Conservation (phyloP, 2,888 invertebrate species). For the Magallana nippona region DNA sequence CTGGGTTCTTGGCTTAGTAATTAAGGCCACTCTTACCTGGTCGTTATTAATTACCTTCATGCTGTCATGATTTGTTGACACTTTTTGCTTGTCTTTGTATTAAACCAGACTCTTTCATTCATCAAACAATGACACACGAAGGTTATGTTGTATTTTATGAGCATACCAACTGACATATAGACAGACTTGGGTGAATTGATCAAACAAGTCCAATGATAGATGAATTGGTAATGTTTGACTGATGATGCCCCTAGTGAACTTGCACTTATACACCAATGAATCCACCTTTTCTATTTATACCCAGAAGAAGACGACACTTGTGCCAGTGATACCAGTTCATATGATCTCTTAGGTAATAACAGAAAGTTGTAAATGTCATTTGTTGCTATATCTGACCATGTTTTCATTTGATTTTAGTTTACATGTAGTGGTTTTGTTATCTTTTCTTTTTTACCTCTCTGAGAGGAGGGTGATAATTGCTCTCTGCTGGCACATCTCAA, state of each 20-base stretch:
- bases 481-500: background rate
- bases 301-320: conserved; percentile 22
- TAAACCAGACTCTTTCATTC: too few relatives aligned
- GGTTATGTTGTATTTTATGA: too few relatives aligned
- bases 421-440: conserved; percentile 7
- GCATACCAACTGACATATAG: background rate
- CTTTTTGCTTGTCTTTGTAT: too few relatives aligned
- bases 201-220: background rate
- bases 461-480: background rate
- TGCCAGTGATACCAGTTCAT: conserved; percentile 20
- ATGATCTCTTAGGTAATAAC: conserved; percentile 24
- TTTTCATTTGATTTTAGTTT: background rate
- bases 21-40: too few relatives aligned
- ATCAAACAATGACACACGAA: too few relatives aligned
- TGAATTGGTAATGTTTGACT: background rate
- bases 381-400: conserved; percentile 16
- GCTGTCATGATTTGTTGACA: too few relatives aligned
- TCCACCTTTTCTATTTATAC: conserved; percentile 22
- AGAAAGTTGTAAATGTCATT: conserved; percentile 6
- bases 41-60: too few relatives aligned
- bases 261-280: conserved; percentile 21
- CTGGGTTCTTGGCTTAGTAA: too few relatives aligned
- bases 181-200: too few relatives aligned
- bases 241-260: background rate
- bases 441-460: background rate